Base-by-base conservation (phyloP, 1,140 invertebrate genomes). In the Lutraria rhynchaena region DNA sequence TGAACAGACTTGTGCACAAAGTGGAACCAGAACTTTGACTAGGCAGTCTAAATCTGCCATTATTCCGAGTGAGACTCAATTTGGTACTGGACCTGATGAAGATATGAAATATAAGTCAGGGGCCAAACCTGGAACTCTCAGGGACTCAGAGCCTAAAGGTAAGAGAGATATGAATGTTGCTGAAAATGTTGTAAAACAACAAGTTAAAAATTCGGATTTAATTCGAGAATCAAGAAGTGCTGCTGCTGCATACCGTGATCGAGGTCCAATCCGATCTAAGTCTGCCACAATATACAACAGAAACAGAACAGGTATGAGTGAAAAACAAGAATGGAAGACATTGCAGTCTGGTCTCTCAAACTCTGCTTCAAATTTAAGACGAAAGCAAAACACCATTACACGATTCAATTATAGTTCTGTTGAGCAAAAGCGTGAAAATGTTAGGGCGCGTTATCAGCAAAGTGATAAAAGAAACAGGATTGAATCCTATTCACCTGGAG, bases 321-420 rank as follows among this genome's bases (percentile, higher is more conserved):
- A 65, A 51, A 27, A 22, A 1, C 41, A 13, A 5, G 44, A 53
- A 29, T 29, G 3, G 19, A 61, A 22, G 31, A 27, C 55, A 41
- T 58, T 58, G 19, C 33, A 65, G 15, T 65, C 63, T 17, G 31
- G 35, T 22, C 76, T 69, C 7, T 70, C 76, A 41, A 80, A 69
- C 58, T 80, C 76, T 41, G 51, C 76, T 24, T 58, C 76, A 37
- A 80, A 80, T 41, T 24, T 80, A 13, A 22, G 55, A 29, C 58
- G 76, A 35, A 70, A 70, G 29, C 63, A 60, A 19, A 61, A 80
- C 19, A 80, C 65, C 2, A 80, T 80, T 46, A 51, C 60, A n/a
- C 53, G 46, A 24, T 80, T 58, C 37, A 80, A 80, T 37, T 51
- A 65, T n/a, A n/a, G 33, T n/a, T 15, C 63, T 31, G 29, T 69